phyloP scores from a whole-genome alignment of 2,888 invertebrate species.

The Altica lythri region DNA sequence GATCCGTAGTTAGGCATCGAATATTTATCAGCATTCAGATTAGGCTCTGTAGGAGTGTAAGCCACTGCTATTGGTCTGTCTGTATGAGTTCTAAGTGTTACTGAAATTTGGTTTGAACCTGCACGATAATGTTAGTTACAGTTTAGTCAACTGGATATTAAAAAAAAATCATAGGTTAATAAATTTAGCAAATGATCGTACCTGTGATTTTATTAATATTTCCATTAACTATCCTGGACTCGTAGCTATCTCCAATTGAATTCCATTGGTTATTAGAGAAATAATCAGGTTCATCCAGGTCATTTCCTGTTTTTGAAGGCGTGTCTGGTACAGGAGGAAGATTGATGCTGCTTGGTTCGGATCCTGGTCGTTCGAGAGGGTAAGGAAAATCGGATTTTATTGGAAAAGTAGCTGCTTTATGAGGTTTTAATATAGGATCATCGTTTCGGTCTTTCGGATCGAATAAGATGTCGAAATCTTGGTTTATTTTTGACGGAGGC shows the following conservation, averaged over 20 bases:
- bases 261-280: conserved; percentile 54
- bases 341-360: conserved; percentile 57
- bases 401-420: conserved; percentile 49
- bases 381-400: conserved; percentile 68
- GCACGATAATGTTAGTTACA: neutral
- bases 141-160: too few relatives aligned
- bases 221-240: conserved; percentile 57
- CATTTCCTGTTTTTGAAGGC: conserved; percentile 49
- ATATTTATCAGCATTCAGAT: conserved; percentile 50
- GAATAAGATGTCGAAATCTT: conserved; percentile 55
- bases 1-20: conserved; percentile 59
- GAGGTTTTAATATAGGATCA: conserved; percentile 56
- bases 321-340: conserved; percentile 51
- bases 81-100: conserved; percentile 55
- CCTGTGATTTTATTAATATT: conserved; percentile 28
- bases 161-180: too few relatives aligned
- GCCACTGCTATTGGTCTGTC: conserved; percentile 69
- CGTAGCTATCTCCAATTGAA: conserved; percentile 53
- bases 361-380: conserved; percentile 62
- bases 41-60: conserved; percentile 64
- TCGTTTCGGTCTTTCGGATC: conserved; percentile 54
- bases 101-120: conserved; percentile 50
- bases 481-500: conserved; percentile 53
- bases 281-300: conserved; percentile 42
- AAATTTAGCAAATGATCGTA: too few relatives aligned